These are phyloP conservation scores for Rhea pennata DNA, from an alignment of 2,113 vertebrate genomes.

Conservation along the genomic window DNA sequence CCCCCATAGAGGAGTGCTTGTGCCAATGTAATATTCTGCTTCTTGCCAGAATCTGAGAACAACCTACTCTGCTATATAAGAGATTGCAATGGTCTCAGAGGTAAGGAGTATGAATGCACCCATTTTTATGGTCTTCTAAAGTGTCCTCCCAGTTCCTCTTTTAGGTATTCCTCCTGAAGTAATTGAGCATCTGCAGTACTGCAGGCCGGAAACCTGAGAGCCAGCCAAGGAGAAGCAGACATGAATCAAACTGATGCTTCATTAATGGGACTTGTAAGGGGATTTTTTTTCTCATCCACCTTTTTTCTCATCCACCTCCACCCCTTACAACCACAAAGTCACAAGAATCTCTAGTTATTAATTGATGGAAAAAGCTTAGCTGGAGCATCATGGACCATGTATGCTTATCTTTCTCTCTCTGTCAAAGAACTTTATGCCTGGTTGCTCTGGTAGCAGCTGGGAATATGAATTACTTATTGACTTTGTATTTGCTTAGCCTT, in stretches of 20 bases:
- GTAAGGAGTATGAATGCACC: neutral
- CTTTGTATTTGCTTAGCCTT: neutral
- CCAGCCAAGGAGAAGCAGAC: neutral
- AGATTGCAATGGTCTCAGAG: neutral
- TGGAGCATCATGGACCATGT: neutral
- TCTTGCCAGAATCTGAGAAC: neutral
- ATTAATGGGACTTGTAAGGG: neutral
- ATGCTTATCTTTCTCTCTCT: no score
- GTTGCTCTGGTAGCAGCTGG: neutral
- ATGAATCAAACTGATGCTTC: rapidly evolving
- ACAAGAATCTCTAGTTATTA: rapidly evolving
- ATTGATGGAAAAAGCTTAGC: neutral
- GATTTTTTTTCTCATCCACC: no score
- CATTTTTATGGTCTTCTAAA: neutral
- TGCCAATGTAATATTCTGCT: neutral
- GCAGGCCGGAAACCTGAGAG: rapidly evolving
- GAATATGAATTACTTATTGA: rapidly evolving
- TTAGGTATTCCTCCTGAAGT: rapidly evolving
- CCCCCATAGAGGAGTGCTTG: no score
- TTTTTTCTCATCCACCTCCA: no score
- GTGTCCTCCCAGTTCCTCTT: no score
- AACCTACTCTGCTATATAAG: neutral
- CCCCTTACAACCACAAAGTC: no score
- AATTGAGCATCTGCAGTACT: neutral
- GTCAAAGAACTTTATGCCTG: neutral